phyloP scores from a whole-genome alignment of 1,140 invertebrate species.

The Diachasmimorpha longicaudata region DNA sequence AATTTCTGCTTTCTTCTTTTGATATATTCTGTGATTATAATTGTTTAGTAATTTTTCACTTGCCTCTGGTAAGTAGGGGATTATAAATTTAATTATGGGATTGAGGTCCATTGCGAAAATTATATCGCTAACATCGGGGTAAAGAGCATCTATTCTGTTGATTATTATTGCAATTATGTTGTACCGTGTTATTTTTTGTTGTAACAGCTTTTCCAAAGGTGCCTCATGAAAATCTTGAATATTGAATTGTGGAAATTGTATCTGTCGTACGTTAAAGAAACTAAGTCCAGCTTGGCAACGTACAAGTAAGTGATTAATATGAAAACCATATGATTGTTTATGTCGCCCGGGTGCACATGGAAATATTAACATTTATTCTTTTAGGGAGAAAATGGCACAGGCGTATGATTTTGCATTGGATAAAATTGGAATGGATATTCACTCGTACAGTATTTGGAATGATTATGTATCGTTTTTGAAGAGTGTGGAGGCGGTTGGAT shows the following conservation, averaged over 20 bases:
- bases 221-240: constrained; percentile 97
- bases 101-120: constrained; percentile 22
- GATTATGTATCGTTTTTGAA: constrained; percentile 99
- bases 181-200: constrained; percentile 33
- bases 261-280: constrained; percentile 97
- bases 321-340: background rate
- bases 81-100: constrained; percentile 28
- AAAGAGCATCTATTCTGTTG: too few relatives aligned
- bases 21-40: constrained; percentile 12
- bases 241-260: constrained; percentile 99
- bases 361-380: background rate
- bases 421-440: constrained; percentile 98
- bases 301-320: constrained; percentile 81
- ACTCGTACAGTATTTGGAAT: constrained; percentile 95
- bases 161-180: constrained; percentile 17
- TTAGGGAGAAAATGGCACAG: constrained; percentile 98
- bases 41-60: constrained; percentile 35
- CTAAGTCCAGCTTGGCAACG: constrained; percentile 89
- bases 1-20: constrained; percentile 9
- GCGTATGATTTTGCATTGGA: constrained; percentile 99
- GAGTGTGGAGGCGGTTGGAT: constrained; percentile 94
- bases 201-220: constrained; percentile 93
- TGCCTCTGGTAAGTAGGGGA: constrained; percentile 58
- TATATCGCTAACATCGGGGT: background rate
- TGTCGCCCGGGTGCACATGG: background rate